These are phyloP conservation scores for Neoitamus cyanurus DNA, from an alignment of 2,888 invertebrate genomes.

Conservation along the genomic window DNA sequence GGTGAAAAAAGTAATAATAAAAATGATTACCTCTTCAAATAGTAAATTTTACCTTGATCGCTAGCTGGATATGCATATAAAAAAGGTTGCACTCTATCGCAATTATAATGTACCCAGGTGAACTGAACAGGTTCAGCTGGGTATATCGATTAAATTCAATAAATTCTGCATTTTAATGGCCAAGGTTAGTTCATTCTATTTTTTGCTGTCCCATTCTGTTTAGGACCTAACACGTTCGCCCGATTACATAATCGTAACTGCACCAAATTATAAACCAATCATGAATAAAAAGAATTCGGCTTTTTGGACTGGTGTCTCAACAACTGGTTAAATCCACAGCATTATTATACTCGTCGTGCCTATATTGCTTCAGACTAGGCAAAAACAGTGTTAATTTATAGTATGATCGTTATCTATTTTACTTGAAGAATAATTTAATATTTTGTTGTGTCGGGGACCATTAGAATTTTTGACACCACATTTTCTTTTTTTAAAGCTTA, in stretches of 20 bases:
- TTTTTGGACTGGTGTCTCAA: background rate
- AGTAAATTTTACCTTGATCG: background rate
- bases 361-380: no score
- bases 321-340: no score
- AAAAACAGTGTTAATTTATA: no score
- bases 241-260: background rate
- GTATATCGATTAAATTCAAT: background rate
- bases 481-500: no score
- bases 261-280: background rate
- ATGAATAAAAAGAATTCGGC: background rate
- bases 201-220: background rate
- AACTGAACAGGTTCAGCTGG: background rate
- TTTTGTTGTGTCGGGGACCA: no score
- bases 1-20: no score
- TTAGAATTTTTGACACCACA: no score
- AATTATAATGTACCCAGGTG: background rate
- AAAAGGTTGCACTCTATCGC: background rate
- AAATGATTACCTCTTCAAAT: background rate
- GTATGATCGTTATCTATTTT: no score
- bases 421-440: no score
- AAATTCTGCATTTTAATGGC: background rate
- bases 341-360: no score
- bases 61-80: background rate
- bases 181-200: background rate
- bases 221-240: background rate